phyloP scores from a whole-genome alignment of 1,140 invertebrate species.

The Zaprionus ornatus region DNA sequence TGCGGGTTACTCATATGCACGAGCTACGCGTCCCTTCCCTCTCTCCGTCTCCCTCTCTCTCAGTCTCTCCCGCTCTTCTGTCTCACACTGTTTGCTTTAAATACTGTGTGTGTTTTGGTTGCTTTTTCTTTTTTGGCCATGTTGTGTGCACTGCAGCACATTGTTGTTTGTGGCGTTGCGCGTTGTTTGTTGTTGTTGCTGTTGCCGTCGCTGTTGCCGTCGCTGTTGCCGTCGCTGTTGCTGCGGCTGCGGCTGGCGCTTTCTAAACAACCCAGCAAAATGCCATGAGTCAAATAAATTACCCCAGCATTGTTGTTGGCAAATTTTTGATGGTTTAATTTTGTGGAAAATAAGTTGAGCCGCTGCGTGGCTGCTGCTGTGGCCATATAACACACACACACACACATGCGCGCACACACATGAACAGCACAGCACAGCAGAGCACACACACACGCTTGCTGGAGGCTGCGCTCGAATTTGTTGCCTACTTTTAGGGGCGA shows the following conservation, averaged over 20 bases:
- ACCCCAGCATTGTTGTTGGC: conserved; percentile 79
- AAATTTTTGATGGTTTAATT: conserved; percentile 82
- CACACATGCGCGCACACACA: conserved; percentile 35
- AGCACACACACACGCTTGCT: conserved; percentile 12
- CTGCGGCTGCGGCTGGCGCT: conserved; percentile 47
- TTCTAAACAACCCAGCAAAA: conserved; percentile 61
- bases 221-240: conserved; percentile 16
- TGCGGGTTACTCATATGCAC: conserved; percentile 42
- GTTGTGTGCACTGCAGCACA: conserved; percentile 46
- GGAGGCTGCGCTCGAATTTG: conserved; percentile 34
- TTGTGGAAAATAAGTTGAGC: conserved; percentile 82
- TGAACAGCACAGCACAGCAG: conserved; percentile 8
- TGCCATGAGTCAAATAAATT: conserved; percentile 81
- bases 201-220: conserved; percentile 13
- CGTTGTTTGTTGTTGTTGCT: conserved; percentile 6
- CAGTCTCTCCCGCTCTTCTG: not conserved
- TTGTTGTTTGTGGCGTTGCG: conserved; percentile 21
- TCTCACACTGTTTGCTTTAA: conserved; percentile 51
- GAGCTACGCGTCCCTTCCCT: not conserved
- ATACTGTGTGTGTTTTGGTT: conserved; percentile 34
- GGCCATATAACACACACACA: conserved; percentile 65
- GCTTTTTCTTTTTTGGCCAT: conserved; percentile 33
- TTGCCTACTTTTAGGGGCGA: conserved; percentile 67
- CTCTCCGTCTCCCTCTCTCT: not conserved
- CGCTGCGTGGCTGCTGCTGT: conserved; percentile 76